Conservation (phyloP, 35 echinoderm and acorn worm species). For the Ptychodera flava region DNA sequence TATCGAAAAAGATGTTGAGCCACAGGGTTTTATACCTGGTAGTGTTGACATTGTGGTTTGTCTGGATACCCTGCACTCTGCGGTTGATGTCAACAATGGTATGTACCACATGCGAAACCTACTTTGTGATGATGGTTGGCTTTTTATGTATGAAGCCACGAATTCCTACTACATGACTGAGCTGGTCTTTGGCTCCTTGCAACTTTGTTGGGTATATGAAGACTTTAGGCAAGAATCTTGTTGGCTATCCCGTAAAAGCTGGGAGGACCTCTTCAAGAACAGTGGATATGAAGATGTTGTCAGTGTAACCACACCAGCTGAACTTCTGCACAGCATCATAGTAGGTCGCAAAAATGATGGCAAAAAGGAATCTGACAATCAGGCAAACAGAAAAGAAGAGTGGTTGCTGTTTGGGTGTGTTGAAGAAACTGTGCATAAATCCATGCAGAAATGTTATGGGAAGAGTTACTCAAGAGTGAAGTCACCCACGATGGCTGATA, state of each 20-base stretch:
- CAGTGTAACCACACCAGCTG: conserved; percentile 49
- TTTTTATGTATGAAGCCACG: no score
- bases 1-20: conserved; percentile 68
- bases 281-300: conserved; percentile 68
- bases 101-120: conserved; percentile 66
- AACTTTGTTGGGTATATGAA: no score
- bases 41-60: conserved; percentile 76
- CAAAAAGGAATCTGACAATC: no score
- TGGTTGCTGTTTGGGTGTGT: no score
- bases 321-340: conserved; percentile 76
- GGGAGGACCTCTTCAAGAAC: conserved; percentile 40
- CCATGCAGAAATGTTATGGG: no score
- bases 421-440: no score
- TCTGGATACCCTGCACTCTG: conserved; percentile 80
- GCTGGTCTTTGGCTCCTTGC: conserved; percentile 80
- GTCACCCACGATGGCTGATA: no score
- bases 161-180: conserved; percentile 60
- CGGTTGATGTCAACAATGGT: conserved; percentile 52
- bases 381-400: no score
- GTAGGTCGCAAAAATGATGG: conserved; percentile 33
- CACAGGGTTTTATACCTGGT: conserved; percentile 81
- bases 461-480: no score
- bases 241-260: conserved; percentile 55
- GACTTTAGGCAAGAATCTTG: conserved; percentile 68
- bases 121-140: conserved; percentile 56